Conservation (phyloP, 1,140 invertebrate species). For the Wasmannia auropunctata region DNA sequence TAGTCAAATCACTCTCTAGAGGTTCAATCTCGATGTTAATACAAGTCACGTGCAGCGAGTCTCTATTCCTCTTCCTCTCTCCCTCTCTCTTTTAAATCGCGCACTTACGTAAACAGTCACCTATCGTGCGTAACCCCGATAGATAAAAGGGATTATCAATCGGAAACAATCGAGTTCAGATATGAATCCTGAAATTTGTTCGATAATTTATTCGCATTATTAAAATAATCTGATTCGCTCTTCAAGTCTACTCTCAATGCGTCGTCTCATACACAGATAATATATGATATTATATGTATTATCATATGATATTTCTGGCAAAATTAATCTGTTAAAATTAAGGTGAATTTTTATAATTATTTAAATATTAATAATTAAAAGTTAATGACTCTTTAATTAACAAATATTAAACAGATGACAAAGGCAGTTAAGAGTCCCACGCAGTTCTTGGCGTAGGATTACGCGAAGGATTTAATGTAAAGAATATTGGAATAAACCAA, state of each 20-base stretch:
- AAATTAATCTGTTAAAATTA: too few relatives aligned
- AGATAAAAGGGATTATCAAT: slow-evolving; percentile 13
- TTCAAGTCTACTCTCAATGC: background rate
- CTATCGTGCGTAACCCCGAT: slow-evolving; percentile 19
- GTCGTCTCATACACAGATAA: background rate
- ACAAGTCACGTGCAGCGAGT: slow-evolving; percentile 55
- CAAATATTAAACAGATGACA: too few relatives aligned
- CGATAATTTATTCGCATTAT: background rate
- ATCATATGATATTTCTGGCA: too few relatives aligned
- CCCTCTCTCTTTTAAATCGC: background rate
- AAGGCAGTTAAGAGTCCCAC: too few relatives aligned
- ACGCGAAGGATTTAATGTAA: too few relatives aligned
- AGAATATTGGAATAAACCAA: too few relatives aligned
- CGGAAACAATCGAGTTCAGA: background rate
- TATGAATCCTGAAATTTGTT: background rate
- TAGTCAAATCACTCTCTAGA: slow-evolving; percentile 62
- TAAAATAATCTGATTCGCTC: background rate
- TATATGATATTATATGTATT: background rate
- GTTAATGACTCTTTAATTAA: too few relatives aligned
- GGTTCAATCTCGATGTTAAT: slow-evolving; percentile 74
- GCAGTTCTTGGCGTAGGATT: too few relatives aligned
- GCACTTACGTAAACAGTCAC: slow-evolving; percentile 26
- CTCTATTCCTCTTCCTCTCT: background rate
- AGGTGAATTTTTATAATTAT: too few relatives aligned
- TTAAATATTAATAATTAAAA: too few relatives aligned